These are phyloP conservation scores for Caenorhabditis uteleia DNA, from an alignment of 2,888 invertebrate species.

Conservation along the genomic window DNA sequence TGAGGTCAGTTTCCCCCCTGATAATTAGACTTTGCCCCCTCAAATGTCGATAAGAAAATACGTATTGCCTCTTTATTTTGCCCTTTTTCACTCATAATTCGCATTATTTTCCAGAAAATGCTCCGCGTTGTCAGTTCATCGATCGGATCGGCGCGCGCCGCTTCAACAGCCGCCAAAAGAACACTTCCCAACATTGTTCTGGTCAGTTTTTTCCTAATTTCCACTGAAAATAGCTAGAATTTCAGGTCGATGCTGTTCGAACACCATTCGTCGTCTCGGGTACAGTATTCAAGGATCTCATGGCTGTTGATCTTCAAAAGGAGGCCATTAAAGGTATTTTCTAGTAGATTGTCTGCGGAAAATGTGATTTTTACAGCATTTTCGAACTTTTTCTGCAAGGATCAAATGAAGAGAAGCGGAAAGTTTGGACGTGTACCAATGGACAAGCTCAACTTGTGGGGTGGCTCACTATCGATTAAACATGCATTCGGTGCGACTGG, in stretches of 20 bases:
- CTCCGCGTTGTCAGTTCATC: conserved; percentile 32
- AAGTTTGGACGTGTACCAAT: conserved; percentile 86
- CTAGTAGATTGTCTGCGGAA: neutral
- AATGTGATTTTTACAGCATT: conserved; percentile 53
- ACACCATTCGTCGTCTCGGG: conserved; percentile 94
- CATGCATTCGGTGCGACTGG: conserved; percentile 98
- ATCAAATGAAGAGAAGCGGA: conserved; percentile 67
- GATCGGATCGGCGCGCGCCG: conserved; percentile 20
- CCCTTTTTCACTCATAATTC: no score
- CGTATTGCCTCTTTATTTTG: no score
- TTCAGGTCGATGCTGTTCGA: conserved; percentile 76
- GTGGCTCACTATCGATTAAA: conserved; percentile 96
- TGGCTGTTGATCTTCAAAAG: conserved; percentile 94
- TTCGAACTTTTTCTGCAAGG: conserved; percentile 82
- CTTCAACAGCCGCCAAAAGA: conserved; percentile 27
- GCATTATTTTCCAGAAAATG: conserved; percentile 31
- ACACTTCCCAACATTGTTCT: conserved; percentile 62
- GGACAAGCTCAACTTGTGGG: conserved; percentile 94
- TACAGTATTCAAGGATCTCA: conserved; percentile 88
- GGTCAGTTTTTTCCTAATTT: no score
- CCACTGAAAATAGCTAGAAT: no score
- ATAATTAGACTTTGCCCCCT: no score
- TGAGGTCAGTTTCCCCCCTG: no score
- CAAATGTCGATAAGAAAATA: no score
- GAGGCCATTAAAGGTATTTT: conserved; percentile 79